phyloP scores from a whole-genome alignment of 2,113 vertebrate genomes.

The Nibea albiflora region DNA sequence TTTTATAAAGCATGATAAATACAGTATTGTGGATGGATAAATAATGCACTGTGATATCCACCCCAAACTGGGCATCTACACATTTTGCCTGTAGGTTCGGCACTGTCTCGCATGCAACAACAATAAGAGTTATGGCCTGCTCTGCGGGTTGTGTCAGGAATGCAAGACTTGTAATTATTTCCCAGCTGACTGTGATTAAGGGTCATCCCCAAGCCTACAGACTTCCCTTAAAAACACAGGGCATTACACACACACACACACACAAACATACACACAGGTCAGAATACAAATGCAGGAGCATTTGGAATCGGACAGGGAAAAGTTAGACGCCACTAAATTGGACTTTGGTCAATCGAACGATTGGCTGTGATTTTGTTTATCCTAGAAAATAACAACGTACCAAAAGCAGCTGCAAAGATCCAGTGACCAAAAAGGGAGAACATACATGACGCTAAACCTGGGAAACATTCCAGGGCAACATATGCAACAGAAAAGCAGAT shows the following conservation, averaged over 20 bases:
- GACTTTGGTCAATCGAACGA: constrained; percentile 32
- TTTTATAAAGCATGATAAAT: constrained; percentile 64
- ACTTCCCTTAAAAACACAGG: constrained; percentile 77
- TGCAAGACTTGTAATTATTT: constrained; percentile 83
- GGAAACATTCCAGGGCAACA: constrained; percentile 20
- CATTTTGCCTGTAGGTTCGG: constrained; percentile 55
- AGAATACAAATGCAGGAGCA: background rate
- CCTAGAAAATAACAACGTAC: constrained; percentile 39
- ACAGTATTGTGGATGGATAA: constrained; percentile 71
- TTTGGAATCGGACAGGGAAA: background rate
- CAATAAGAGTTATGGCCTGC: constrained; percentile 54
- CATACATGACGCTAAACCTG: constrained; percentile 30
- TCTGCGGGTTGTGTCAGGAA: constrained; percentile 73
- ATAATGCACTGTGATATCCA: constrained; percentile 54
- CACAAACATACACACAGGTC: constrained; percentile 19
- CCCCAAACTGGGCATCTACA: constrained; percentile 55
- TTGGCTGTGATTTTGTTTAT: constrained; percentile 49
- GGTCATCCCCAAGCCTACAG: constrained; percentile 75
- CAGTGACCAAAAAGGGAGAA: constrained; percentile 20
- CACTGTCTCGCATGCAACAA: constrained; percentile 60
- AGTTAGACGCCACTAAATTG: constrained; percentile 30
- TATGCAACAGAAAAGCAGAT: constrained; percentile 49
- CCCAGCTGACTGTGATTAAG: constrained; percentile 84
- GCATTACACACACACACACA: constrained; percentile 35
- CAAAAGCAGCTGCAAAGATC: constrained; percentile 22